Conservation (phyloP, 2,888 invertebrate species). For the Hirtodrosophila histrioides region DNA sequence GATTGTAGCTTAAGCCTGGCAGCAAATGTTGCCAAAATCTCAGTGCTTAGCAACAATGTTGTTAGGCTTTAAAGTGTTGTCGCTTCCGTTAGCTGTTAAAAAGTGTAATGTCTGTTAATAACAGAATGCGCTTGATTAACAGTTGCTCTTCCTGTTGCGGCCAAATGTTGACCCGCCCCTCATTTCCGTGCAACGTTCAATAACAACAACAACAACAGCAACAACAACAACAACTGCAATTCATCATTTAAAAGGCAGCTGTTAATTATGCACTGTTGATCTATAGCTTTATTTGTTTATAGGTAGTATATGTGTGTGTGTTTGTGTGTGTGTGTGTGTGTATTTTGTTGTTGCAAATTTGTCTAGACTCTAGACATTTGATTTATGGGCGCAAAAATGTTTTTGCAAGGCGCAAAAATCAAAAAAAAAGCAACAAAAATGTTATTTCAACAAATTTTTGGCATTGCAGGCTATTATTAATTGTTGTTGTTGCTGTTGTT, state of each 20-base stretch:
- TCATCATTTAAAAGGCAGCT: slow-evolving; percentile 39
- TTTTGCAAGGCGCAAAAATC: slow-evolving; percentile 1
- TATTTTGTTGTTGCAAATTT: slow-evolving; percentile 46
- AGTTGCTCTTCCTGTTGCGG: slow-evolving; percentile 48
- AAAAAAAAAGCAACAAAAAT: not conserved
- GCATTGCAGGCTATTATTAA: slow-evolving; percentile 12
- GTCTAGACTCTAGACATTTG: slow-evolving; percentile 77
- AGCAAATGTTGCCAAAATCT: not conserved
- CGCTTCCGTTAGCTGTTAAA: slow-evolving; percentile 20
- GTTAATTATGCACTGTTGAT: slow-evolving; percentile 44
- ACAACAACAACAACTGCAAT: slow-evolving; percentile 19
- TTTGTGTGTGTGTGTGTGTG: slow-evolving; percentile 4
- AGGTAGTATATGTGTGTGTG: slow-evolving; percentile 5
- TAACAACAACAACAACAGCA: slow-evolving; percentile 22
- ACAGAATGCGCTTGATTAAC: slow-evolving; percentile 35
- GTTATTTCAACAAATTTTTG: slow-evolving; percentile 36
- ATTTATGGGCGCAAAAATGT: slow-evolving; percentile 55
- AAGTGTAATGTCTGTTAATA: slow-evolving; percentile 26
- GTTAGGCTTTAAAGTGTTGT: slow-evolving; percentile 4
- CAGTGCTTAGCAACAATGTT: slow-evolving; percentile 25
- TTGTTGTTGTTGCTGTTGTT: slow-evolving; percentile 9
- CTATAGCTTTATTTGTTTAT: slow-evolving; percentile 26
- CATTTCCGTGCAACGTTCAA: slow-evolving; percentile 45
- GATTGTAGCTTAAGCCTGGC: not conserved
- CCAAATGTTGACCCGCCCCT: slow-evolving; percentile 44